These are phyloP conservation scores for Zygogramma bicolorata DNA, from an alignment of 2,888 invertebrate genomes.

Conservation along the genomic window DNA sequence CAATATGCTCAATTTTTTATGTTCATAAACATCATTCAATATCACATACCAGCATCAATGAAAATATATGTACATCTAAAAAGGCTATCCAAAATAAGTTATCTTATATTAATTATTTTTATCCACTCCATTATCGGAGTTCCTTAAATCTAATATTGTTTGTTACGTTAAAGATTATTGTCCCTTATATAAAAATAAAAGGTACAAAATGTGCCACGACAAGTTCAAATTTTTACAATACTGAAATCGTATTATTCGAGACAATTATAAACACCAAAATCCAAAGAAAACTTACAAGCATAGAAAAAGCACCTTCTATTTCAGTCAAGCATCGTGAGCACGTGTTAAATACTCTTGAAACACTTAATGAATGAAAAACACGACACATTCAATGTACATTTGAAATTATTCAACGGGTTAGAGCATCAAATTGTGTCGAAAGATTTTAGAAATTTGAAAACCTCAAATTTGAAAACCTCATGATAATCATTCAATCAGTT, in stretches of 20 bases:
- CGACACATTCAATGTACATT: too few relatives aligned
- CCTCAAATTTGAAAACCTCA: too few relatives aligned
- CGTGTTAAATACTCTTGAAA: too few relatives aligned
- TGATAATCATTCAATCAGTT: too few relatives aligned
- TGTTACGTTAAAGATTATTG: neutral
- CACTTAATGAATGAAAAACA: too few relatives aligned
- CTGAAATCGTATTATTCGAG: neutral
- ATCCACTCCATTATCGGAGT: neutral
- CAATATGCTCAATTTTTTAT: neutral
- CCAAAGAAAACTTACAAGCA: too few relatives aligned
- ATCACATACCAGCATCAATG: neutral
- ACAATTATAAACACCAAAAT: too few relatives aligned
- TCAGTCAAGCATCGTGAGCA: too few relatives aligned
- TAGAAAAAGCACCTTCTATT: too few relatives aligned
- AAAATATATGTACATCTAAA: neutral
- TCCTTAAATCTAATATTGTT: neutral
- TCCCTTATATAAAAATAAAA: neutral
- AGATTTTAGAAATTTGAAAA: too few relatives aligned
- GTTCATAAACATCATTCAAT: neutral
- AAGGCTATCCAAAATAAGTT: neutral
- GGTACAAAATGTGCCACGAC: neutral
- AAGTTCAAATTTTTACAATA: neutral
- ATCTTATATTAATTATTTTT: neutral
- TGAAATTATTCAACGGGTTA: too few relatives aligned
- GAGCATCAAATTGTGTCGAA: too few relatives aligned